Conservation (phyloP, 2,113 vertebrate genomes). For the Petaurus breviceps region DNA sequence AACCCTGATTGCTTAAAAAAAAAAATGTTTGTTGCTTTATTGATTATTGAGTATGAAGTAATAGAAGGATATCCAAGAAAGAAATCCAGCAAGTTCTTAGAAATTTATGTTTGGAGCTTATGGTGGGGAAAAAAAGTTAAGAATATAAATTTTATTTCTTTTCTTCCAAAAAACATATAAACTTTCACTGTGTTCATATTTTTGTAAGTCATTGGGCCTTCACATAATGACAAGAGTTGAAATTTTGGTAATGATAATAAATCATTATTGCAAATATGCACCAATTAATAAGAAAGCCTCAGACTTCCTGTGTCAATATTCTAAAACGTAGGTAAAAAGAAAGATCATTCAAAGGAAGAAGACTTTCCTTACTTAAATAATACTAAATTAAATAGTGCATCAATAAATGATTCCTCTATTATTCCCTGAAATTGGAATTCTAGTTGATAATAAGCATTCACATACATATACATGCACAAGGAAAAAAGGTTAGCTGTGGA, state of each 20-base stretch:
- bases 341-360: background rate
- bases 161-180: background rate
- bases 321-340: slow-evolving; percentile 1
- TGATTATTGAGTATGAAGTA: background rate
- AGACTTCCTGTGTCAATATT: slow-evolving; percentile 2
- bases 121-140: background rate
- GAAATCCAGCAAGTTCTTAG: background rate
- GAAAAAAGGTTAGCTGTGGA: slow-evolving; percentile 61
- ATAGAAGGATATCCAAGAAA: background rate
- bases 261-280: background rate
- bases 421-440: slow-evolving; percentile 58
- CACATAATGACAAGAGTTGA: background rate
- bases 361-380: slow-evolving; percentile 40
- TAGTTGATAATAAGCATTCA: slow-evolving; percentile 32
- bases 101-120: background rate
- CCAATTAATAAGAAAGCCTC: background rate
- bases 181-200: background rate
- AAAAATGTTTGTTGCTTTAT: background rate
- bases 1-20: too few species aligned
- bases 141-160: background rate
- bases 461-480: background rate
- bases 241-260: background rate
- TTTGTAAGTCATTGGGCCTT: background rate
- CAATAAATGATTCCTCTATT: slow-evolving; percentile 10
- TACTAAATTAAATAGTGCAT: slow-evolving; percentile 41